These are phyloP conservation scores for Gadus chalcogrammus DNA, from an alignment of 2,113 vertebrate species.

Conservation along the genomic window DNA sequence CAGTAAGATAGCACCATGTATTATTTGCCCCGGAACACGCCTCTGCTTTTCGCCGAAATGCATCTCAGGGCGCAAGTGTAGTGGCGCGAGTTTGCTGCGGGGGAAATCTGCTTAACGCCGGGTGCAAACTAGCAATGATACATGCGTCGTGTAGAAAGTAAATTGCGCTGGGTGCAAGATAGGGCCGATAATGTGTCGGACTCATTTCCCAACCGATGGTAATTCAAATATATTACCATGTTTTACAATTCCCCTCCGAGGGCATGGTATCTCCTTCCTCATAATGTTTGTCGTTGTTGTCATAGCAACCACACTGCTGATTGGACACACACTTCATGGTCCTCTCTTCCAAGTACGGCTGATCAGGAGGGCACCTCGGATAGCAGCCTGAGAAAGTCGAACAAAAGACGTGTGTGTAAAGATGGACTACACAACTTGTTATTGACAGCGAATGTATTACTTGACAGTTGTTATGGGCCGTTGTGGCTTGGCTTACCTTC, in stretches of 20 bases:
- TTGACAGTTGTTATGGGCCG: background rate
- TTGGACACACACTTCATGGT: conserved; percentile 78
- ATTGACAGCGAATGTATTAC: background rate
- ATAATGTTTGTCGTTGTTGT: conserved; percentile 71
- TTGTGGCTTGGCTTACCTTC: conserved; percentile 75
- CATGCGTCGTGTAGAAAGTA: too few relatives aligned
- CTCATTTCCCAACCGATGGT: background rate
- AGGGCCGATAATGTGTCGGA: too few relatives aligned
- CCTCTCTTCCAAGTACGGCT: conserved; percentile 80
- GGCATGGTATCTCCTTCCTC: conserved; percentile 63
- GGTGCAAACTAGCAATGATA: too few relatives aligned
- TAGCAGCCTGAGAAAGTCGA: conserved; percentile 79
- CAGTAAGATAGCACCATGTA: too few relatives aligned
- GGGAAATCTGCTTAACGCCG: too few relatives aligned
- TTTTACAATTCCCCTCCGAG: conserved; percentile 68
- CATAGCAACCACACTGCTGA: conserved; percentile 73
- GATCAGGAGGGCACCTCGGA: conserved; percentile 76
- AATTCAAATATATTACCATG: conserved; percentile 73
- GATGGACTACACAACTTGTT: background rate
- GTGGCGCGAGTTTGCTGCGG: too few relatives aligned
- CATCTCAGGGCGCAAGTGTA: too few relatives aligned
- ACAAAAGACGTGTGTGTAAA: background rate
- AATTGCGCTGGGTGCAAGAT: too few relatives aligned
- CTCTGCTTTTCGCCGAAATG: too few relatives aligned
- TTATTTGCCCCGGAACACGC: too few relatives aligned